Base-by-base conservation (phyloP, 2,113 vertebrate species). In the Hemiscyllium ocellatum region DNA sequence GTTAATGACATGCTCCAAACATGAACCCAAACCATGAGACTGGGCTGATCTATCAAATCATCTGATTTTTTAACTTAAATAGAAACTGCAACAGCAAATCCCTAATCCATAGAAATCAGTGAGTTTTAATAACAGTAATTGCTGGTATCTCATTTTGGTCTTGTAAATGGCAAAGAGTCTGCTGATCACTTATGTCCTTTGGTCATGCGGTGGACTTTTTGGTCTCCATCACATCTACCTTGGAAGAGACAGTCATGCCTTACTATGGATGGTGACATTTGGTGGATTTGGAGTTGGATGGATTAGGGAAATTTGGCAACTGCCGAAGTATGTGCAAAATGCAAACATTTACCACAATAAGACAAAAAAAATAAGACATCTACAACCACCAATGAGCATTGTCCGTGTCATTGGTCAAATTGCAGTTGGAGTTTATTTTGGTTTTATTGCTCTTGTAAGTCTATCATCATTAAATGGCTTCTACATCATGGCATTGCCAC, bases 181-280 rank as follows among this genome's bases (percentile, higher is more conserved):
- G 7, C 68, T 98, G 96, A 97, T 98, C 96, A 97, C 98, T 94
- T 98, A 98, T 15, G 97, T 95, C 95, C 97, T 99, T 94, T 99
- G 99, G 98, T 98, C 98, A 33, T 66, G 98, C 7, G 98, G 98
- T 95, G 99, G 98, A 8, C 98, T 97, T 2, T 96, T 98, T 50
- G 98, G 99, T 47, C 98, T 99, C 96, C 98, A 99, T 95, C 99
- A 99, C 96, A 86, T 99, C n/a, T 99, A 99, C 96, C 97, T 99
- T 96, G 97, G 98, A 87, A 97, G 98, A 96, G 98, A 99, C 97
- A 98, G 97, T 96, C 99, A 99, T 13, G 98, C 98, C 2, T 97
- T 99, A 95, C 96, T 99, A 52, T 98, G 98, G 98, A 98, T 99
- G 97, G 96, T 99, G 56, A 99, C 98, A 0, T 96, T 99, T 91